A percentile compares a stretch with the other conserved stretches of the same genome.
phyloP scores from a whole-genome alignment of 2,888 invertebrate genomes.

The Agrochola litura region DNA sequence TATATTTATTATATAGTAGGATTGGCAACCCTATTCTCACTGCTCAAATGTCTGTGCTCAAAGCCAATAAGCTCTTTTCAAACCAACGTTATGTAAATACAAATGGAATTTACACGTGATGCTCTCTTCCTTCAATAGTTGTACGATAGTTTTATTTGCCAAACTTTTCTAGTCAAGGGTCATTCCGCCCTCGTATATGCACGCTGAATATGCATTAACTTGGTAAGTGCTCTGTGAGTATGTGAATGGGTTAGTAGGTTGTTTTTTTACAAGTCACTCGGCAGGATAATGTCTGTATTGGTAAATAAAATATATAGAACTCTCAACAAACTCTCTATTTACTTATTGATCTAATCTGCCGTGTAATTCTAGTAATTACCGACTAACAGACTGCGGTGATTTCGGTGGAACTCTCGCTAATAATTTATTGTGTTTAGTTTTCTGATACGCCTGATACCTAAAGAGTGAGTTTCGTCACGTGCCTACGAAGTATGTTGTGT shows the following conservation, averaged over 20 bases:
- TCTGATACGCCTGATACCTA: conserved; percentile 1
- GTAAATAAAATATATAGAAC: conserved; percentile 14
- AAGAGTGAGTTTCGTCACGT: conserved; percentile 14
- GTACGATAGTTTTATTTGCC: conserved; percentile 27
- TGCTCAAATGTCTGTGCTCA: conserved; percentile 30
- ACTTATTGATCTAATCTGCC: conserved; percentile 12
- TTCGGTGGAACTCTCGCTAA: not conserved
- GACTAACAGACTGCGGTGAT: not conserved
- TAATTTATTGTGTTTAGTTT: conserved; percentile 7
- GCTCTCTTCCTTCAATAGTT: conserved; percentile 28
- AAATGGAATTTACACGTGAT: conserved; percentile 21
- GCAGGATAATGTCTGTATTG: not conserved
- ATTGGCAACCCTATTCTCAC: not conserved
- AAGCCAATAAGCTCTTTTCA: conserved; percentile 34
- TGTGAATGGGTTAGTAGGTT: conserved; percentile 3
- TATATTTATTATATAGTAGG: too few species aligned
- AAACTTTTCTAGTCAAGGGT: conserved; percentile 44
- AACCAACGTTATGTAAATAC: conserved; percentile 47
- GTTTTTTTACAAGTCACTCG: conserved; percentile 1
- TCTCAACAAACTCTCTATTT: conserved; percentile 2
- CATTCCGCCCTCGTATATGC: conserved; percentile 27
- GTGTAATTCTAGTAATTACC: conserved; percentile 7
- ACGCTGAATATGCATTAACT: conserved; percentile 41
- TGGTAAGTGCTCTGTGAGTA: conserved; percentile 18
- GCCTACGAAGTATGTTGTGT: conserved; percentile 1